Base-by-base conservation (phyloP, 2,113 vertebrate species). In the Himantopus leucocephalus region DNA sequence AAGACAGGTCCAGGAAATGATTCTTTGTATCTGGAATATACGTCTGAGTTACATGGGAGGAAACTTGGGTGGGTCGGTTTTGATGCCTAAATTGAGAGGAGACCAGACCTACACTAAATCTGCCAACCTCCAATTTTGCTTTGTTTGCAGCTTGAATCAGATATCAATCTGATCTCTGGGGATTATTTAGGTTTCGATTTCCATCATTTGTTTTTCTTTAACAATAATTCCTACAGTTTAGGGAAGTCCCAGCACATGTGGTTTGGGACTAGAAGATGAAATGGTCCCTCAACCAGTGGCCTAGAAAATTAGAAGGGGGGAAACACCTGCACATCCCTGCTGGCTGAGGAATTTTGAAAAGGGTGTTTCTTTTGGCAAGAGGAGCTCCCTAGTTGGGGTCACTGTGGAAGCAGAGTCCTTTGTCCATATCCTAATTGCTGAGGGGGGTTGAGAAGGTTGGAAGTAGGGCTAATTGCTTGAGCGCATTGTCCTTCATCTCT, bases 281-380 rank as follows among this genome's bases (percentile, higher is more conserved):
- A 76, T 10, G 19, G 23, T 92, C 26, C 23, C n/a, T 73, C 55
- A 83, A 24, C 37, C 45, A 47, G 5, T 66, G 35, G 45, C 32
- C 12, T 90, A 45, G 62, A 79, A 75, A 90, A 78, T 75, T 24
- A 73, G 50, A 59, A 67, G 19, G 3, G 21, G 55, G 39, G 45
- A 62, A 87, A 75, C 70, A 79, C 74, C 74, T 92, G 85, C 82
- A 76, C 12, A 58, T 86, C 68, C 32, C 52, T 78, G 68, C 75
- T 85, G 85, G 60, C 63, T 3, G 11, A 77, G 34, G 72, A 71
- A 47, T 92, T 92, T 59, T 91, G 67, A 43, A 72, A 74, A 9
- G 39, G 14, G 41, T 90, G 70, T 90, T 96, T 85, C 39, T 91
- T 95, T 74, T 94, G 88, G 78, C 90, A 94, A 55, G 56, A 73